Evolutionary conservation across 2,113 vertebrate species (phyloP).

Genomic region (Mormoops blainvillei): DNA sequence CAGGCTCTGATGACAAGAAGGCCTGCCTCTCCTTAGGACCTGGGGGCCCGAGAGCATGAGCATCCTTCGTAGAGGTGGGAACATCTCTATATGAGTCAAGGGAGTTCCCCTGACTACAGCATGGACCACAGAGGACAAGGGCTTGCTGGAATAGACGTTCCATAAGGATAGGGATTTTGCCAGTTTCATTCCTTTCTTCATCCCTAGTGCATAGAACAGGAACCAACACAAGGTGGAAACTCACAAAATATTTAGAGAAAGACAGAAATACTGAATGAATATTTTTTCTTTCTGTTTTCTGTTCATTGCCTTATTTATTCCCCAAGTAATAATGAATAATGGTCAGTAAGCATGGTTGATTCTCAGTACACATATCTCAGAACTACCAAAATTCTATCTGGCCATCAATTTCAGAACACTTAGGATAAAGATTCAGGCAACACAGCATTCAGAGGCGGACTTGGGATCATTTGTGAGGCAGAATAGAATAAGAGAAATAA

Average conservation of each 20-base stretch:
- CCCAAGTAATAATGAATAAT: neutral
- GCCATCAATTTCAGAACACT: neutral
- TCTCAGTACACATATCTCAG: neutral
- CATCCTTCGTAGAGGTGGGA: neutral
- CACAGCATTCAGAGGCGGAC: neutral
- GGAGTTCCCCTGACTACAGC: neutral
- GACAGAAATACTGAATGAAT: neutral
- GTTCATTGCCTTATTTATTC: neutral
- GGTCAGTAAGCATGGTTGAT: neutral
- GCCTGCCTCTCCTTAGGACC: neutral
- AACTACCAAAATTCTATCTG: neutral
- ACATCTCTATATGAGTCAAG: neutral
- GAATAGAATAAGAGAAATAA: neutral
- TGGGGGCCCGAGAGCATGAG: neutral
- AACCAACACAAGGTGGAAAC: neutral
- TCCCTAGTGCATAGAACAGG: neutral
- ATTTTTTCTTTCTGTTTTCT: neutral
- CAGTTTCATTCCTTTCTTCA: neutral
- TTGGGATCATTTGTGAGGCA: neutral
- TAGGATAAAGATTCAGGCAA: neutral
- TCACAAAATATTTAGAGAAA: neutral
- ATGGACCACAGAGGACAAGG: neutral
- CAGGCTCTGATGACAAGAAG: neutral
- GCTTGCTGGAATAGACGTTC: neutral
- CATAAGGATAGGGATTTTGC: neutral